Conservation (phyloP, 2,113 vertebrate genomes). For the Athene noctua region DNA sequence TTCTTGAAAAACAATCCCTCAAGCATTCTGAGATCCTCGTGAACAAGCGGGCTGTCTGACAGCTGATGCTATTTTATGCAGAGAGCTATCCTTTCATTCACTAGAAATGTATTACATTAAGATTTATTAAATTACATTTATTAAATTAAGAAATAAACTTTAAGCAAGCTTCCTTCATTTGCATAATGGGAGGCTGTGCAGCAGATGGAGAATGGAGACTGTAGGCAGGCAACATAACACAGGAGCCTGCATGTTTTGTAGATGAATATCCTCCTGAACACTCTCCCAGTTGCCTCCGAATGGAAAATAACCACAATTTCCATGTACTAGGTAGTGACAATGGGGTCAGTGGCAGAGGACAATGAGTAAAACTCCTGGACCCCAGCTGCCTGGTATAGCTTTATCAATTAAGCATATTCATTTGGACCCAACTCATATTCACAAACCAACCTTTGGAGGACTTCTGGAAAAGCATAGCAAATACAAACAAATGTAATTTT, state of each 20-base stretch:
- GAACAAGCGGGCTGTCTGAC: not conserved
- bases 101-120: constrained; percentile 39
- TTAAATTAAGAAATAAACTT: constrained; percentile 64
- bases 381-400: not conserved
- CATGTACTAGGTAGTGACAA: not conserved
- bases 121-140: constrained; percentile 66
- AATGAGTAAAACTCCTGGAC: not conserved
- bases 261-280: not conserved
- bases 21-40: not conserved
- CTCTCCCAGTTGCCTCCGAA: not conserved
- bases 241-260: constrained; percentile 29
- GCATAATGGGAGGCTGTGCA: constrained; percentile 54
- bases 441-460: not conserved
- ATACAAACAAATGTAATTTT: not conserved
- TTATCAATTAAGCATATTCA: not conserved
- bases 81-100: constrained; percentile 33
- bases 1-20: not conserved
- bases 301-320: constrained; percentile 16
- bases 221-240: constrained; percentile 38
- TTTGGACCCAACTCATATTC: not conserved
- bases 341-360: not conserved
- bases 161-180: constrained; percentile 39
- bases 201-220: constrained; percentile 53
- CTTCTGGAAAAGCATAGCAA: not conserved
- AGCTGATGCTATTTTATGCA: constrained; percentile 59